These are phyloP conservation scores for Sanderia malayensis DNA, from an alignment of 30 jellyfish, hydroid and myxozoan genomes.

Conservation along the genomic window DNA sequence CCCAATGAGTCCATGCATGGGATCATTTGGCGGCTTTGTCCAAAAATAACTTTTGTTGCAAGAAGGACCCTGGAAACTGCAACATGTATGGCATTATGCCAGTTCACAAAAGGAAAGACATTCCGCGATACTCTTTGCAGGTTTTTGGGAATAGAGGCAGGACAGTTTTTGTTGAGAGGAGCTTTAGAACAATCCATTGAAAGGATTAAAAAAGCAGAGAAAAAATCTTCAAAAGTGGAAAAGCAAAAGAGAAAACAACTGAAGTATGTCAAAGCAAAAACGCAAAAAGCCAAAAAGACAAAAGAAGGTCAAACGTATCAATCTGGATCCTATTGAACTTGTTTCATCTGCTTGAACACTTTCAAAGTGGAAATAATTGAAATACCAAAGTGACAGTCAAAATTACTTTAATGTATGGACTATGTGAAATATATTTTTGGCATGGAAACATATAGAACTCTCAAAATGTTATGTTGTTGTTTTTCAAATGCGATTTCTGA, in stretches of 20 bases:
- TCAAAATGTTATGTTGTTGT: too few relatives aligned
- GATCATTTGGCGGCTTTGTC: constrained; percentile 21
- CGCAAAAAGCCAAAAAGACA: neutral
- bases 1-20: constrained; percentile 37
- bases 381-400: too few relatives aligned
- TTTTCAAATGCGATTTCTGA: too few relatives aligned
- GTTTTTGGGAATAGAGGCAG: constrained; percentile 18
- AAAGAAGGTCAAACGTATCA: too few relatives aligned
- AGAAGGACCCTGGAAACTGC: constrained; percentile 33
- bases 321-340: too few relatives aligned
- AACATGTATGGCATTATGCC: constrained; percentile 23
- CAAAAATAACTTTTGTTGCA: constrained; percentile 37
- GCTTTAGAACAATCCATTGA: neutral
- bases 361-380: too few relatives aligned
- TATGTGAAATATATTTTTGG: too few relatives aligned
- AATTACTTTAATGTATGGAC: too few relatives aligned
- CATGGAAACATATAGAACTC: too few relatives aligned
- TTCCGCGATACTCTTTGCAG: constrained; percentile 15
- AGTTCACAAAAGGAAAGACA: constrained; percentile 34
- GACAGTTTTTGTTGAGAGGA: constrained; percentile 11
- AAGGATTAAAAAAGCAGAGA: neutral
- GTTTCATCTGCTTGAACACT: too few relatives aligned
- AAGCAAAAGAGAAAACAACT: neutral
- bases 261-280: neutral
- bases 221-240: neutral